These are phyloP conservation scores for Lasioglossum zephyrum DNA, from an alignment of 2,888 invertebrate genomes.

Conservation along the genomic window DNA sequence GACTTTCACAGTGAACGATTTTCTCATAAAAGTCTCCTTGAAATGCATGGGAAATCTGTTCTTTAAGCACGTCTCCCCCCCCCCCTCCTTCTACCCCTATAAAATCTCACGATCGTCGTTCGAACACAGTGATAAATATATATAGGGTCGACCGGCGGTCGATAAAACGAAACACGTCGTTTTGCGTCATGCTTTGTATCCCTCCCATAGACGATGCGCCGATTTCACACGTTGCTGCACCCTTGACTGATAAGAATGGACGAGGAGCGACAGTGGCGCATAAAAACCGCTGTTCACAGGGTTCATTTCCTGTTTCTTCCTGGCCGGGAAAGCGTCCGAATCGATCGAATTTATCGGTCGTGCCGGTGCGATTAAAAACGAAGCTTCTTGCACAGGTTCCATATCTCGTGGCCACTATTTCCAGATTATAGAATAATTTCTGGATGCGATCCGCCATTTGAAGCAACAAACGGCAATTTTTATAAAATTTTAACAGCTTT, in stretches of 20 bases:
- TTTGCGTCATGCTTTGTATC: conserved; percentile 3
- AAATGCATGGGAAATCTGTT: conserved; percentile 6
- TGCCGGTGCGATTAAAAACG: not conserved
- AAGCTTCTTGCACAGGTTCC: not conserved
- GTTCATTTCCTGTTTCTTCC: not conserved
- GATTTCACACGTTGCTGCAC: conserved; percentile 15
- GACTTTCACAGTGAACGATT: not conserved
- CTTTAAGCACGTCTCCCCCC: not conserved
- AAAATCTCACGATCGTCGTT: not conserved
- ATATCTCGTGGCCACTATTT: not conserved
- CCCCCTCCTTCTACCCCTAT: too few species aligned
- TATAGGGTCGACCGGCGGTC: not conserved
- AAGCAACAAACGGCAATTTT: not conserved
- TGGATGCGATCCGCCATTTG: not conserved
- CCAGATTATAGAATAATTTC: not conserved
- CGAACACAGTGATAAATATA: not conserved
- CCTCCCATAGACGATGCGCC: not conserved
- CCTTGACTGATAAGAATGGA: not conserved
- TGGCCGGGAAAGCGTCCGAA: too few species aligned
- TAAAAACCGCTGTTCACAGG: not conserved
- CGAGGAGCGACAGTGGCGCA: not conserved
- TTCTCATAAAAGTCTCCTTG: not conserved
- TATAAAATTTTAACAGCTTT: not conserved
- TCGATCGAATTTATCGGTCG: not conserved
- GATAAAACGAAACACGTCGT: not conserved